Percentiles rank a stretch among this genome's conserved stretches.
Evolutionary conservation across 2,113 vertebrate species (phyloP).

Genomic region (Hippocampus mohnikei): DNA sequence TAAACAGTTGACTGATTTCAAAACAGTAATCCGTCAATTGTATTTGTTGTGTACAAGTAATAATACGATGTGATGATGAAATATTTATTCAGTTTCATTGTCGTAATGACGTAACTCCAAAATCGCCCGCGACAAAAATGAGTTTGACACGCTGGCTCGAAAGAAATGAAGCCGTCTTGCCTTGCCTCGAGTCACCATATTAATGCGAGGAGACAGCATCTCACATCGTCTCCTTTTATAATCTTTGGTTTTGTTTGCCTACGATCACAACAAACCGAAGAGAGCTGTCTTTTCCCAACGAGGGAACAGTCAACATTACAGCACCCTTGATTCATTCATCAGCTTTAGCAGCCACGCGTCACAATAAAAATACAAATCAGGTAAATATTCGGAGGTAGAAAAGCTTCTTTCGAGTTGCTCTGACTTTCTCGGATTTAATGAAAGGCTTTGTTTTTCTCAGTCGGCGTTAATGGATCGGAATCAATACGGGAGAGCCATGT

Average conservation of each 20-base stretch:
- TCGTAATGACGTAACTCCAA: too few species aligned
- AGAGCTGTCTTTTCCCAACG: neutral
- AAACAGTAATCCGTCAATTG: too few species aligned
- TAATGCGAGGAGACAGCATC: neutral
- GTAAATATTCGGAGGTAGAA: slow-evolving; percentile 10
- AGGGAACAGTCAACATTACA: neutral
- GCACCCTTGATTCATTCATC: neutral
- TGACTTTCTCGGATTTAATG: slow-evolving; percentile 57
- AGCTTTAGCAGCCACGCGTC: neutral
- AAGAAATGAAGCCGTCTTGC: too few species aligned
- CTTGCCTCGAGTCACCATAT: neutral
- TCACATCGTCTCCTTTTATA: neutral
- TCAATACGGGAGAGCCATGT: slow-evolving; percentile 48
- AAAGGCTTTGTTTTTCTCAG: slow-evolving; percentile 63
- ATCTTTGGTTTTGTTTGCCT: too few species aligned
- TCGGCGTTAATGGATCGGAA: slow-evolving; percentile 49
- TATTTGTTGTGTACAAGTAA: too few species aligned
- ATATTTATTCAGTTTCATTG: too few species aligned
- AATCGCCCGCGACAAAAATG: too few species aligned
- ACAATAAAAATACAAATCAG: slow-evolving; percentile 2
- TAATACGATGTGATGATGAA: too few species aligned
- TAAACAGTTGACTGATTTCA: too few species aligned
- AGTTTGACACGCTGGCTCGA: too few species aligned
- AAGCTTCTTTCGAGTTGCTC: slow-evolving; percentile 41
- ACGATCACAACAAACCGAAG: neutral